phyloP scores from a whole-genome alignment of 1,140 invertebrate genomes.

The Zaprionus kolodkinae region DNA sequence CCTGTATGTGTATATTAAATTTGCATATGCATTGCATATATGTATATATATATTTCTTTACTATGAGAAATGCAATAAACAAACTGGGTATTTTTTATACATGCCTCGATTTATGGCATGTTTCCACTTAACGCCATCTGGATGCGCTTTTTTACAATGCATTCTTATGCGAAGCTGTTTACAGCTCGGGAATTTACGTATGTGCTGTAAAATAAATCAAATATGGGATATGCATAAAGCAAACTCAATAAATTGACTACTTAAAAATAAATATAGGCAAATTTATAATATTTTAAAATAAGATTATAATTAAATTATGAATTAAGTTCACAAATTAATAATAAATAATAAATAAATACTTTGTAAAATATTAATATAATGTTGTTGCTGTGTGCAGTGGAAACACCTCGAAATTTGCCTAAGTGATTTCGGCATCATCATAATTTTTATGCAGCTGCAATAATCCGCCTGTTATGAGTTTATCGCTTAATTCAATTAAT shows the following conservation, averaged over 20 bases:
- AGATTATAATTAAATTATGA: too few relatives aligned
- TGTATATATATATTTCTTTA: constrained; percentile 66
- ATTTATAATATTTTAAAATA: neutral
- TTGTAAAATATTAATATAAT: too few relatives aligned
- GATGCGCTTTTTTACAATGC: constrained; percentile 1
- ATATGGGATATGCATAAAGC: neutral
- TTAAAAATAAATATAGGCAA: neutral
- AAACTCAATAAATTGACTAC: neutral
- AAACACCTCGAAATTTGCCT: neutral
- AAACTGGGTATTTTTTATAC: constrained; percentile 50
- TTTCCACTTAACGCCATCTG: constrained; percentile 20
- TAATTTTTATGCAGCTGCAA: constrained; percentile 18
- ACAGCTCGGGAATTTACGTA: neutral
- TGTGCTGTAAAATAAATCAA: neutral
- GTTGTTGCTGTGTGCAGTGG: neutral
- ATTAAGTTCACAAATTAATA: too few relatives aligned
- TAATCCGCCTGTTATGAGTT: constrained; percentile 20
- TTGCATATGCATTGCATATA: constrained; percentile 69
- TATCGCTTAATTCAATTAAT: constrained; percentile 54
- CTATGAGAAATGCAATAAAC: constrained; percentile 57
- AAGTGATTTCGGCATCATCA: constrained; percentile 7
- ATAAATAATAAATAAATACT: too few relatives aligned
- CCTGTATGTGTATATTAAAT: constrained; percentile 63
- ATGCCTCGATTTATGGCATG: neutral
- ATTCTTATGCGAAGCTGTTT: neutral